These are phyloP conservation scores for Nerophis lumbriciformis DNA, from an alignment of 2,113 vertebrate genomes.

Conservation along the genomic window DNA sequence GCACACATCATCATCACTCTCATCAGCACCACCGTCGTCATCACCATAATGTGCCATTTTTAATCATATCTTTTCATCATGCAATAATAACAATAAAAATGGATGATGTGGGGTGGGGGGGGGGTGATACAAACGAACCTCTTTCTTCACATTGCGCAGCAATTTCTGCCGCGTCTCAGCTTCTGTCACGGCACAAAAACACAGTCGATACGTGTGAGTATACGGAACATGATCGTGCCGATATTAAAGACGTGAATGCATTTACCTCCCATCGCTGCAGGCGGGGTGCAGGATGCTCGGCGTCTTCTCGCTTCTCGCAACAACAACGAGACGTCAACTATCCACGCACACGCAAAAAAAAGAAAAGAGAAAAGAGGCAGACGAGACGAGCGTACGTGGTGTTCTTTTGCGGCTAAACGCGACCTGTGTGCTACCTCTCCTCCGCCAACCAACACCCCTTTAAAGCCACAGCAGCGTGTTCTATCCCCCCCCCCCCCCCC, in stretches of 20 bases:
- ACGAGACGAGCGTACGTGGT: conserved; percentile 28
- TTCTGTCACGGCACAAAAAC: conserved; percentile 72
- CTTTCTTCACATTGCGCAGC: conserved; percentile 90
- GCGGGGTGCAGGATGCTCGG: conserved; percentile 9
- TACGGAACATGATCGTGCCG: conserved; percentile 17
- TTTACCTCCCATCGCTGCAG: conserved; percentile 66
- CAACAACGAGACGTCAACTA: background rate
- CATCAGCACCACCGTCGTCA: conserved; percentile 20
- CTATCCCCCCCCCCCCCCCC: too few relatives aligned
- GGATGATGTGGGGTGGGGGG: background rate
- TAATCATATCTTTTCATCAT: background rate
- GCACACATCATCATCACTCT: conserved; percentile 8
- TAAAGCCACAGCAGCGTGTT: conserved; percentile 61
- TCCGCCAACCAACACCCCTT: conserved; percentile 62
- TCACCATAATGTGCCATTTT: background rate
- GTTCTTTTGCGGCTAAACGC: conserved; percentile 40
- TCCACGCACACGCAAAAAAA: background rate
- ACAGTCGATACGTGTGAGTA: conserved; percentile 28
- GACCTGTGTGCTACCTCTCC: conserved; percentile 56
- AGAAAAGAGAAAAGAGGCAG: background rate
- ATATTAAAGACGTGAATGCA: conserved; percentile 4
- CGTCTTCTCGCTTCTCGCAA: background rate
- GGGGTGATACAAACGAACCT: conserved; percentile 70
- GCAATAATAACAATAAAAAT: background rate
- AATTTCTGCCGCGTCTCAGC: conserved; percentile 87